Percentiles rank a stretch among this genome's conserved stretches.
phyloP scores from a whole-genome alignment of 2,113 vertebrate genomes.

The Eclectus roratus region DNA sequence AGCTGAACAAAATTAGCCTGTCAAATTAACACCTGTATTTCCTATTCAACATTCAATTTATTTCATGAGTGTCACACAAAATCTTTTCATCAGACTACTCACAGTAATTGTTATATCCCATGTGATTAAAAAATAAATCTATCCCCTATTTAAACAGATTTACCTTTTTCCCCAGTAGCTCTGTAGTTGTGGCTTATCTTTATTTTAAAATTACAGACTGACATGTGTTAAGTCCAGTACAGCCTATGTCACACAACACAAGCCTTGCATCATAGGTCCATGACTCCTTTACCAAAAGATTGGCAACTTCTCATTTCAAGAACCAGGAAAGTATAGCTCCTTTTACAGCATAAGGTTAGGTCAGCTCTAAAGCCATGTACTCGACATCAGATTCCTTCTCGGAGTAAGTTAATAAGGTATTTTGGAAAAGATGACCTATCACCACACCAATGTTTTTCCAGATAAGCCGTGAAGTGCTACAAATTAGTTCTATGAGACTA shows the following conservation, averaged over 20 bases:
- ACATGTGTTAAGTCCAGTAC: fast-evolving
- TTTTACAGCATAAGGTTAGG: not conserved
- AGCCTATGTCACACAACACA: not conserved
- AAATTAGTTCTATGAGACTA: not conserved
- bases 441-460: not conserved
- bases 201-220: not conserved
- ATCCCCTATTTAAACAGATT: not conserved
- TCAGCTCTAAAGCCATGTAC: not conserved
- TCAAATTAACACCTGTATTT: not conserved
- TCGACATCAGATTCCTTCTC: not conserved
- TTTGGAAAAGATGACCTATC: not conserved
- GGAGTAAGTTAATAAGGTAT: not conserved
- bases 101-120: not conserved
- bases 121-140: not conserved
- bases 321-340: not conserved
- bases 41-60: not conserved
- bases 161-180: not conserved
- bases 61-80: not conserved
- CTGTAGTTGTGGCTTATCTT: not conserved
- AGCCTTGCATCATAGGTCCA: too few species aligned
- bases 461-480: not conserved
- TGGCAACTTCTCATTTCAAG: not conserved
- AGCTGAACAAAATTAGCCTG: not conserved
- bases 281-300: not conserved
- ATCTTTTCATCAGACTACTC: not conserved